These are phyloP conservation scores for Erynnis tages DNA, from an alignment of 2,888 invertebrate species.

Conservation along the genomic window DNA sequence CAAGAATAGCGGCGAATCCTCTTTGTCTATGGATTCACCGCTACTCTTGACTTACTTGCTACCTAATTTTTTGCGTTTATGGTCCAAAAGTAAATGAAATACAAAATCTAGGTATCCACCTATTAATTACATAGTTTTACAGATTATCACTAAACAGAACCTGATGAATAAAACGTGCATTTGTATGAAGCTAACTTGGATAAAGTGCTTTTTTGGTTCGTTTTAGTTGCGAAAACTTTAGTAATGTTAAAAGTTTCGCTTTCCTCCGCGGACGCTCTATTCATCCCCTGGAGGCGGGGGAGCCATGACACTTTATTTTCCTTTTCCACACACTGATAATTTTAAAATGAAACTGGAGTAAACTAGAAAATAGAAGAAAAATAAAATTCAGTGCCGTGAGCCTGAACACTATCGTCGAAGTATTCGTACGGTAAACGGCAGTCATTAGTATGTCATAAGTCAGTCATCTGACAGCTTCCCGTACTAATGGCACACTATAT, in stretches of 20 bases:
- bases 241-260: constrained; percentile 28
- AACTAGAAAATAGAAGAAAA: neutral
- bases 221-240: constrained; percentile 24
- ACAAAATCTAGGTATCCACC: constrained; percentile 10
- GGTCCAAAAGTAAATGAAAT: too few relatives aligned
- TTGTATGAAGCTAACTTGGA: constrained; percentile 24
- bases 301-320: constrained; percentile 27
- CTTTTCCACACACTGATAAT: constrained; percentile 18
- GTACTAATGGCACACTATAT: too few relatives aligned
- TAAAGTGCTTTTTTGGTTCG: constrained; percentile 24
- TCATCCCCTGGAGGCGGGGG: constrained; percentile 17
- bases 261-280: constrained; percentile 24
- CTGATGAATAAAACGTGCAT: constrained; percentile 24
- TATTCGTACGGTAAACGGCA: too few relatives aligned
- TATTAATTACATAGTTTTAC: neutral
- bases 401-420: too few relatives aligned
- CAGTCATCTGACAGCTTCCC: too few relatives aligned
- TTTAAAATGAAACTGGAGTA: constrained; percentile 14
- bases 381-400: too few relatives aligned
- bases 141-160: too few relatives aligned
- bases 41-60: too few relatives aligned
- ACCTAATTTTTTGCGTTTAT: too few relatives aligned
- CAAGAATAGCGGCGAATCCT: too few relatives aligned
- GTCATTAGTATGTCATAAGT: too few relatives aligned
- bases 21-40: too few relatives aligned